phyloP scores from a whole-genome alignment of 1,140 invertebrate species.

The Penaeus vannamei region DNA sequence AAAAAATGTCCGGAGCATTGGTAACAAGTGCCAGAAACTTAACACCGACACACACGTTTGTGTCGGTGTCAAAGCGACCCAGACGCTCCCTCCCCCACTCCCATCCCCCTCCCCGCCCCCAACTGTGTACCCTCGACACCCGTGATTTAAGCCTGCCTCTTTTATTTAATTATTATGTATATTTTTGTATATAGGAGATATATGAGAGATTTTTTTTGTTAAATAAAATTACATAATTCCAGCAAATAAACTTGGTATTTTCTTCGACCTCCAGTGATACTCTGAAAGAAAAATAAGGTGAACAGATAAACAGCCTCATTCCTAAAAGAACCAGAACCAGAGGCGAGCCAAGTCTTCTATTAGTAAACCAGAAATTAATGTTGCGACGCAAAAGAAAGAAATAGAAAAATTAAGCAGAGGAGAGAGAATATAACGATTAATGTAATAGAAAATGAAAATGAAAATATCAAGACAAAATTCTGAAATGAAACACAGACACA shows the following conservation, averaged over 20 bases:
- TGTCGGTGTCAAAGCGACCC: neutral
- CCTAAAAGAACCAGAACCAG: too few relatives aligned
- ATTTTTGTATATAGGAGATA: slow-evolving; percentile 36
- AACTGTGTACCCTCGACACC: slow-evolving; percentile 24
- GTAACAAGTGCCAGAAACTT: neutral
- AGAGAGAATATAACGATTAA: neutral
- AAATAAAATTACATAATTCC: slow-evolving; percentile 30
- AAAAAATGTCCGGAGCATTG: too few relatives aligned
- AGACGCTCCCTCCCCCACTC: neutral
- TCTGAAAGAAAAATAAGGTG: too few relatives aligned
- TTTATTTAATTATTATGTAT: slow-evolving; percentile 36
- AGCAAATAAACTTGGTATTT: neutral
- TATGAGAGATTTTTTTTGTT: slow-evolving; percentile 14
- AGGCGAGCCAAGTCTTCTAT: too few relatives aligned
- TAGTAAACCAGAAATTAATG: too few relatives aligned
- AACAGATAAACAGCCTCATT: too few relatives aligned
- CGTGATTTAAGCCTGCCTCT: slow-evolving; percentile 3
- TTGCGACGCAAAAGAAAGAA: too few relatives aligned
- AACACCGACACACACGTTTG: neutral
- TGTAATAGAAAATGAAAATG: neutral
- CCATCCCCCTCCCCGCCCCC: neutral
- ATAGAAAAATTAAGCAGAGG: too few relatives aligned
- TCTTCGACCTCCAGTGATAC: neutral
- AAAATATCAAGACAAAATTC: neutral
- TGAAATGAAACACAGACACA: neutral